Evolutionary conservation across 1,140 invertebrate genomes (phyloP).

Genomic region (Drosophila santomea): DNA sequence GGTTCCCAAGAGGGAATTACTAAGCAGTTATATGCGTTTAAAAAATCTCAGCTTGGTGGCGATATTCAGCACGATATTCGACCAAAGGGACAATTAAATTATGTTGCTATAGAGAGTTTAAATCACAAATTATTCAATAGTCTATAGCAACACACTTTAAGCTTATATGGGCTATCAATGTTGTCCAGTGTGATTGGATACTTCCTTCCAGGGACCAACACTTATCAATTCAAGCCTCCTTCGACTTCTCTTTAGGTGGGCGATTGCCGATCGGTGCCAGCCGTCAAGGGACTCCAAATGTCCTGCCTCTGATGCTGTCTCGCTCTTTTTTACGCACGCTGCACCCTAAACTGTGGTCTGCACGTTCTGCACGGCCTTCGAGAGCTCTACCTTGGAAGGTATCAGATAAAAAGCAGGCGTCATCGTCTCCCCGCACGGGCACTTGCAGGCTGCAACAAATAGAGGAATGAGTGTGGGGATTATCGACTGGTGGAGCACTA

Average conservation of each 20-base stretch:
- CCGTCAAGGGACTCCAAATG: neutral
- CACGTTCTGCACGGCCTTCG: slow-evolving; percentile 93
- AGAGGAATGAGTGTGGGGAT: neutral
- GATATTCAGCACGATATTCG: neutral
- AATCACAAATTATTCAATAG: neutral
- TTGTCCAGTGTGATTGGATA: neutral
- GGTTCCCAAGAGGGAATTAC: neutral
- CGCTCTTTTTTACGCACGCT: slow-evolving; percentile 9
- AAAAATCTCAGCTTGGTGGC: neutral
- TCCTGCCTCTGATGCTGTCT: slow-evolving; percentile 12
- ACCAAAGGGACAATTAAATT: neutral
- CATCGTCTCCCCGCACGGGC: slow-evolving; percentile 93
- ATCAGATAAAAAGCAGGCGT: slow-evolving; percentile 94
- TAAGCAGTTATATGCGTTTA: neutral
- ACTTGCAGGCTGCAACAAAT: slow-evolving; percentile 88
- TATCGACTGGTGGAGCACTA: neutral
- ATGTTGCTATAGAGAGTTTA: neutral
- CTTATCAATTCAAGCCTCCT: neutral
- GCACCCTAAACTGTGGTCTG: slow-evolving; percentile 90
- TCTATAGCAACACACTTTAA: neutral
- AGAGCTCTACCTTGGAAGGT: slow-evolving; percentile 94
- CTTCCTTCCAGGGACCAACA: too few species aligned
- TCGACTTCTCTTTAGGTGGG: neutral
- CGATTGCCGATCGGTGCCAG: neutral
- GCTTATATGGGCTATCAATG: neutral